These are phyloP conservation scores for Spea bombifrons DNA, from an alignment of 2,113 vertebrate genomes.

Conservation along the genomic window DNA sequence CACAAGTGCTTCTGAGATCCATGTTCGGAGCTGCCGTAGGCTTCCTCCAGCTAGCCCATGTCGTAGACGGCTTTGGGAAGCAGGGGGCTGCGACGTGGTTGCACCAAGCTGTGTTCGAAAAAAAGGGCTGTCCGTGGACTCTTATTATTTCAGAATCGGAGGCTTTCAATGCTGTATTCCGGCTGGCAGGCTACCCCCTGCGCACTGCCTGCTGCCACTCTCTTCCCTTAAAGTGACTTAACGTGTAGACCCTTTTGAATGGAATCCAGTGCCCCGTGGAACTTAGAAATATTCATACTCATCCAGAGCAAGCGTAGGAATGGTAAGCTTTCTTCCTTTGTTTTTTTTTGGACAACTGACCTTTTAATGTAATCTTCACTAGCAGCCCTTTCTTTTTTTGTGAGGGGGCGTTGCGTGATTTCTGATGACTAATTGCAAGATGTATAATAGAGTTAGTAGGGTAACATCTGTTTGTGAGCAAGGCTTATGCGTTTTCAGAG, in stretches of 20 bases:
- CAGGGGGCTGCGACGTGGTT: neutral
- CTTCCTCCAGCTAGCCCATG: neutral
- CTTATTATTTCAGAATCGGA: neutral
- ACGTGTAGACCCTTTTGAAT: neutral
- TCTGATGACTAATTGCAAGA: neutral
- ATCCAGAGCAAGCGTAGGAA: neutral
- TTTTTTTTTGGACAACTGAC: neutral
- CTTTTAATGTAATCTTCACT: neutral
- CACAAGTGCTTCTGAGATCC: slow-evolving; percentile 16
- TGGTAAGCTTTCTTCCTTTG: slow-evolving; percentile 18
- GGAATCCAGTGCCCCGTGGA: slow-evolving; percentile 10
- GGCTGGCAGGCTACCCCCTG: neutral
- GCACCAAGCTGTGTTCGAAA: slow-evolving; percentile 1
- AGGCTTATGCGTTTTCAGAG: neutral
- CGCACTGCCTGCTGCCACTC: neutral
- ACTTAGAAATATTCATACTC: neutral
- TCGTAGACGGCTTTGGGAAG: neutral
- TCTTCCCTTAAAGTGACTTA: neutral
- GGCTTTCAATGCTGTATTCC: neutral
- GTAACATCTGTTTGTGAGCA: neutral
- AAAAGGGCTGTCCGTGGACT: neutral
- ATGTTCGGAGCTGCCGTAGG: neutral
- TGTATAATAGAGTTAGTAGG: neutral
- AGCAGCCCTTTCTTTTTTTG: neutral
- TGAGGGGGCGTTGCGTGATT: neutral